Evolutionary conservation across 2,888 invertebrate species (phyloP), one percentile per base, ranked within the genome.

Genomic region (Plebejus anna): DNA sequence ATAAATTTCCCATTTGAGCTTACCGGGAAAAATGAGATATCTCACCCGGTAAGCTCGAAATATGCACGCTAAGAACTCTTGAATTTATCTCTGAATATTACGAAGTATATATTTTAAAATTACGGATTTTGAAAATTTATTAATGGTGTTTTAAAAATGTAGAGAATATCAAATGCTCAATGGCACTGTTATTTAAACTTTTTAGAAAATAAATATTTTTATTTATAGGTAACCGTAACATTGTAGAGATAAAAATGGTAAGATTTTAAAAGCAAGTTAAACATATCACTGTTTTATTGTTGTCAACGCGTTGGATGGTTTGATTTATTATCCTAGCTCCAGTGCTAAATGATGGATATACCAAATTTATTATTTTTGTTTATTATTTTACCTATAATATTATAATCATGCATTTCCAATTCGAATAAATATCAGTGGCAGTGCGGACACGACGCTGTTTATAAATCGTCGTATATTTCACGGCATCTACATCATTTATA

Each of bases 1-100:
- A 92, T 93, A 93, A 92, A 92, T 91, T 92, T 91, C 88, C 90
- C 88, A 90, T 88, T 89, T 90, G 81, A 90, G 92, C 90, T 93
- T 91, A 92, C 87, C 88, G 90, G 89, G 91, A 92, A 93, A 92
- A 92, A 92, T 92, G 91, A 66, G 66, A 66, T 66, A 66, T 66
- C 66, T 66, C 61, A 13, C 66, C 32, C 66, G 66, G 66, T 32
- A 32, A 66, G 66, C 89, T 88, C 88, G 88, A 89, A 86, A 85
- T 84, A 84, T 86, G 83, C 83, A 83, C 83, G 51, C 16, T 28
- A 32, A 73, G 73, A 73, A 32, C 16, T 47, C 55, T 71, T 38
- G 22, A 71, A 71, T 55, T 73, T 73, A 73, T 73, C 51, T 47
- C 0, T 13, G 51, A 13, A 4, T 51, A 13, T 51, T 51, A 51